These are phyloP conservation scores for Bucorvus abyssinicus DNA, from an alignment of 2,797 vertebrate species.

Conservation along the genomic window DNA sequence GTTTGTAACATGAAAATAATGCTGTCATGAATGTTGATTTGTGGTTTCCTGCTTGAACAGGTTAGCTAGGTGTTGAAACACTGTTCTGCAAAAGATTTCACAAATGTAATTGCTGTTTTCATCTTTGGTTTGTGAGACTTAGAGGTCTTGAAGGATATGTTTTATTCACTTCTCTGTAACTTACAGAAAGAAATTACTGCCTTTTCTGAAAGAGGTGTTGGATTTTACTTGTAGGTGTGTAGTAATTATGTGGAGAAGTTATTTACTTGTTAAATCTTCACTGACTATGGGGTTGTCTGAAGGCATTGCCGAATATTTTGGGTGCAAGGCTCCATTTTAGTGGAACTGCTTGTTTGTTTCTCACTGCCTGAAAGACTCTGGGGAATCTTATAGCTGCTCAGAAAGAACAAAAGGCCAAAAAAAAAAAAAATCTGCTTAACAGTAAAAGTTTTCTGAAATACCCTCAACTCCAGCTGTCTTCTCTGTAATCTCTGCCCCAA, in stretches of 20 bases:
- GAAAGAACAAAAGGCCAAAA: not conserved
- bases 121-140: not conserved
- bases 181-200: not conserved
- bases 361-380: not conserved
- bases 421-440: not conserved
- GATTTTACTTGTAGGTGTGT: conserved; percentile 16
- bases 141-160: not conserved
- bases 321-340: conserved; percentile 22
- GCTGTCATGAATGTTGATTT: not conserved
- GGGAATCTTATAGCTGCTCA: not conserved
- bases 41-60: conserved; percentile 28
- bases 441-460: not conserved
- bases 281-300: conserved; percentile 39
- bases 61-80: not conserved
- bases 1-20: not conserved
- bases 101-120: conserved; percentile 42
- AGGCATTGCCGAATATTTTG: conserved; percentile 37
- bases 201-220: conserved; percentile 23
- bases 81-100: not conserved
- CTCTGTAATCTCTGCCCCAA: not conserved
- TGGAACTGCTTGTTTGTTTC: conserved; percentile 49
- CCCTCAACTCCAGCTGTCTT: not conserved
- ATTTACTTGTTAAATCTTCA: conserved; percentile 48
- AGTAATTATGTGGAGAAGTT: conserved; percentile 47
- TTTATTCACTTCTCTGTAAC: not conserved